Conservation (phyloP, 2,888 invertebrate genomes). For the Morinoia aosen region DNA sequence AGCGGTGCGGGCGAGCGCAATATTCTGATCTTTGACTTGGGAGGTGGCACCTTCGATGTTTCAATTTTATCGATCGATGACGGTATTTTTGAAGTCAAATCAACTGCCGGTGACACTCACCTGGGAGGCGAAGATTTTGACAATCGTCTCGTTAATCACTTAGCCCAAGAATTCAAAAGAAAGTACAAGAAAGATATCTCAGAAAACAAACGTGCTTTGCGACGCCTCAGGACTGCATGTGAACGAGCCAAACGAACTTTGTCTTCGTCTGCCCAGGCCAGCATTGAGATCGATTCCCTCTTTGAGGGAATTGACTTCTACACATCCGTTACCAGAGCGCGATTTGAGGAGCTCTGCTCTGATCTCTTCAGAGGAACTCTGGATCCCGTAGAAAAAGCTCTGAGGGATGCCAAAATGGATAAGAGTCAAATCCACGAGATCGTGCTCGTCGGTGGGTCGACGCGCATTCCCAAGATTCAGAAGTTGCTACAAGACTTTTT, state of each 20-base stretch:
- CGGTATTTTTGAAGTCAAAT: constrained; percentile 74
- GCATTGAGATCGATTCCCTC: constrained; percentile 64
- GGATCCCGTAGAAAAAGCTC: constrained; percentile 96
- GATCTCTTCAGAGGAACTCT: constrained; percentile 96
- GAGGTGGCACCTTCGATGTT: constrained; percentile 70
- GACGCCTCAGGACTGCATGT: constrained; percentile 78
- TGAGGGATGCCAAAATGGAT: constrained; percentile 97
- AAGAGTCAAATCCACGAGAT: constrained; percentile 91
- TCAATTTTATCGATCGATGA: constrained; percentile 74
- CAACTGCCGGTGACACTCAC: constrained; percentile 71
- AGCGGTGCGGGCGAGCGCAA: constrained; percentile 73
- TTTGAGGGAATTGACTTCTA: constrained; percentile 97
- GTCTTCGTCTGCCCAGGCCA: constrained; percentile 70
- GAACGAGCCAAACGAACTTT: constrained; percentile 85
- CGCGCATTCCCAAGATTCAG: constrained; percentile 98
- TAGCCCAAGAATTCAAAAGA: constrained; percentile 73
- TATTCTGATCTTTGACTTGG: constrained; percentile 78
- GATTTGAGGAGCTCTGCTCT: constrained; percentile 96
- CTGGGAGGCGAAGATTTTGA: constrained; percentile 92
- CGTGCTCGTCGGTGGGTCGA: constrained; percentile 94
- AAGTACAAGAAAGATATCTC: constrained; percentile 75
- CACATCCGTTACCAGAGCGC: constrained; percentile 92
- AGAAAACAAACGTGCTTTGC: constrained; percentile 73
- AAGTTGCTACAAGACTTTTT: constrained; percentile 89
- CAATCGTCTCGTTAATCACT: constrained; percentile 76